Evolutionary conservation across 1,140 invertebrate species (phyloP).

Genomic region (Anthonomus grandis): DNA sequence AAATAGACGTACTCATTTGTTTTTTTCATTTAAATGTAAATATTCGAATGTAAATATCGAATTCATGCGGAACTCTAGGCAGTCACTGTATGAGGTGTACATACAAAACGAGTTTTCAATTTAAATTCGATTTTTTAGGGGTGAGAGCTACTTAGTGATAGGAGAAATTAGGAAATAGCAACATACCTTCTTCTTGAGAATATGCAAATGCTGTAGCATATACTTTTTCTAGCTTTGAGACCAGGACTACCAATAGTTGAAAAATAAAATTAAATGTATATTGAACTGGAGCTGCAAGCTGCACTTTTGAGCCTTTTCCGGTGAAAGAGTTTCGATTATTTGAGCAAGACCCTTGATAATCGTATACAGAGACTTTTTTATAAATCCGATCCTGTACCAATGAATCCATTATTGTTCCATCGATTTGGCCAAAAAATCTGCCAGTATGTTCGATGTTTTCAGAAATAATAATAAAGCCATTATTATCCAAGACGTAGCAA

Average conservation of each 20-base stretch:
- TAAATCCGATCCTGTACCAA: constrained; percentile 87
- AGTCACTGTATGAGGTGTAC: too few relatives aligned
- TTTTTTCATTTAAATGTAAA: too few relatives aligned
- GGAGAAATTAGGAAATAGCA: not conserved
- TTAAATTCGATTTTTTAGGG: not conserved
- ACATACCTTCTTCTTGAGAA: constrained; percentile 43
- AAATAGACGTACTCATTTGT: too few relatives aligned
- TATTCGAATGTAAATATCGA: too few relatives aligned
- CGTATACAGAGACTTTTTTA: constrained; percentile 77
- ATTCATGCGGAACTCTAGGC: too few relatives aligned
- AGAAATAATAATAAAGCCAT: constrained; percentile 89
- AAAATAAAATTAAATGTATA: constrained; percentile 32
- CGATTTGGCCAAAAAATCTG: constrained; percentile 88
- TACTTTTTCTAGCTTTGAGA: constrained; percentile 32
- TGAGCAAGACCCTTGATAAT: constrained; percentile 72
- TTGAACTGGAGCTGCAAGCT: constrained; percentile 29
- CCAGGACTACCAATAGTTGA: constrained; percentile 31
- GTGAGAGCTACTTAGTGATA: not conserved
- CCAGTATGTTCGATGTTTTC: constrained; percentile 80
- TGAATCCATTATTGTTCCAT: constrained; percentile 93
- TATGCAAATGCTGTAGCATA: constrained; percentile 40
- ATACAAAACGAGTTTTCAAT: too few relatives aligned
- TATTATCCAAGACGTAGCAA: constrained; percentile 90
- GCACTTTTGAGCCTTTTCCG: constrained; percentile 52
- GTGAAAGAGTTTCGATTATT: constrained; percentile 71